phyloP scores from a whole-genome alignment of 2,113 vertebrate genomes.

The Phasianus colchicus region DNA sequence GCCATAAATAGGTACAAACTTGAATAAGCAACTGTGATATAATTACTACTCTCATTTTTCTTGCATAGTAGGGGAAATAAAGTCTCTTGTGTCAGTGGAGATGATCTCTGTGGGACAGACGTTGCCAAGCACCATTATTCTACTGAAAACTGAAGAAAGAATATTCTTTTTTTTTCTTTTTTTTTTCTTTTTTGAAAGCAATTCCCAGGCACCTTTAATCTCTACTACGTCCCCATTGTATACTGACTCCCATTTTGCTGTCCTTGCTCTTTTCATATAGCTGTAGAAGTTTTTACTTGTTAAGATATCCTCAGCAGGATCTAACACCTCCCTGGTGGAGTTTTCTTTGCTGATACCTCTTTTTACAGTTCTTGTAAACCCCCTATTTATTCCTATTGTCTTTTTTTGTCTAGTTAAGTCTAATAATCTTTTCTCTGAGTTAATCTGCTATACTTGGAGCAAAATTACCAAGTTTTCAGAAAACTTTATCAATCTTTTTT shows the following conservation, averaged over 20 bases:
- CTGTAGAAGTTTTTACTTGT: neutral
- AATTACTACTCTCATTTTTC: conserved; percentile 22
- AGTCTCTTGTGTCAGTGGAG: neutral
- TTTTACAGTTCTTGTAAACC: neutral
- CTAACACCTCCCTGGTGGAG: neutral
- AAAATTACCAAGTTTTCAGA: neutral
- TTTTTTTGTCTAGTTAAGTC: neutral
- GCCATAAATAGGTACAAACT: conserved; percentile 24
- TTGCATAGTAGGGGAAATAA: neutral
- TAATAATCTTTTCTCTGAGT: neutral
- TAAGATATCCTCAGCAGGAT: neutral
- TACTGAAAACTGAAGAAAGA: neutral
- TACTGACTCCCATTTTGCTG: neutral
- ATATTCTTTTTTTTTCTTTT: neutral
- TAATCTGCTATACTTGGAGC: neutral
- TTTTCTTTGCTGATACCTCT: neutral
- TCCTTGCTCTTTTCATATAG: neutral
- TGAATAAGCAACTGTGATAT: conserved; percentile 34
- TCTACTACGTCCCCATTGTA: neutral
- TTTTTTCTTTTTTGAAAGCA: neutral
- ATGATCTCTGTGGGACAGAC: neutral
- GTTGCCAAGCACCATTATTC: neutral
- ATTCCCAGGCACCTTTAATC: neutral
- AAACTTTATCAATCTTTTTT: neutral
- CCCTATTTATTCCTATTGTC: neutral